phyloP scores from a whole-genome alignment of 2,888 invertebrate genomes.

The Thera britannica region DNA sequence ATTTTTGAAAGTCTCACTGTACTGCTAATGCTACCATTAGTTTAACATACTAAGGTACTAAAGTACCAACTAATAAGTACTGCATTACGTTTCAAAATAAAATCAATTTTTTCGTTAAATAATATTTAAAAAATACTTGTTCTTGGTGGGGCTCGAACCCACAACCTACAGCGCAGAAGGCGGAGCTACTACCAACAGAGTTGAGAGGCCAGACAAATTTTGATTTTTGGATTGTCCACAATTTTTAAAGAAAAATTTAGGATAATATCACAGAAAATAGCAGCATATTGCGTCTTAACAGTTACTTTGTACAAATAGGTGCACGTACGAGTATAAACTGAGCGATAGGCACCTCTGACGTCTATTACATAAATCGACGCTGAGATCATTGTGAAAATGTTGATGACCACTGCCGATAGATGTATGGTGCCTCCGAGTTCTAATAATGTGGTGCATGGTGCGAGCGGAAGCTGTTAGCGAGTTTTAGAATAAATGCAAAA shows the following conservation, averaged over 20 bases:
- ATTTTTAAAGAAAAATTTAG: no score
- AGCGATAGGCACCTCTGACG: slow-evolving; percentile 61
- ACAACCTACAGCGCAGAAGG: no score
- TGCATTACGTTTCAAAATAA: no score
- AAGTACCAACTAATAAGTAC: not conserved
- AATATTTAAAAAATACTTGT: no score
- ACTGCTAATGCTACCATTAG: no score
- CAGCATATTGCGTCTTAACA: slow-evolving; percentile 26
- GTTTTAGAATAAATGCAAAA: not conserved
- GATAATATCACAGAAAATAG: no score
- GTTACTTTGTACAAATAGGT: slow-evolving; percentile 41
- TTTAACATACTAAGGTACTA: not conserved
- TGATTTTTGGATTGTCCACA: no score
- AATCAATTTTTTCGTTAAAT: no score
- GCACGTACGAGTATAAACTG: slow-evolving; percentile 49
- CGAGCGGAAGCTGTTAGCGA: slow-evolving; percentile 1
- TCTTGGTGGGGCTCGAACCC: no score
- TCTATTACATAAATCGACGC: slow-evolving; percentile 65
- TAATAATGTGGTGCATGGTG: slow-evolving; percentile 7
- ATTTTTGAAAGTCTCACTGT: slow-evolving; percentile 2
- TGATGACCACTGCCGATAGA: slow-evolving; percentile 59
- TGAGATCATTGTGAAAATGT: slow-evolving; percentile 53
- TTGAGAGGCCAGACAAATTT: no score
- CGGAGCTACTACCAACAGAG: no score
- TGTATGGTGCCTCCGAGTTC: slow-evolving; percentile 46